A percentile compares a stretch with the other conserved stretches of the same genome.
phyloP scores from a whole-genome alignment of 1,140 invertebrate genomes.

The Doryteuthis pealeii region DNA sequence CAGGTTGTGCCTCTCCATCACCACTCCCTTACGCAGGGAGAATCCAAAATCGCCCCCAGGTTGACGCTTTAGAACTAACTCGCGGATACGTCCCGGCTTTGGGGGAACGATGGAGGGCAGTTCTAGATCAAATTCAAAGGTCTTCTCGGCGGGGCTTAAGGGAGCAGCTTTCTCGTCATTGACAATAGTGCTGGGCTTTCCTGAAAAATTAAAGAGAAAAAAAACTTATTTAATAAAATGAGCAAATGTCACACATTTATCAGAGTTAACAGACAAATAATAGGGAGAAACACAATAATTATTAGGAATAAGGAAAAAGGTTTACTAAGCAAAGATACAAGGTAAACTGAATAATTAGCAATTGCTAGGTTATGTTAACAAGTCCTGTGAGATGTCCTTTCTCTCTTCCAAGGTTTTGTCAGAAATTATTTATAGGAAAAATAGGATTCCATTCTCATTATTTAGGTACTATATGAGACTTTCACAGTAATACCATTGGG shows the following conservation, averaged over 20 bases:
- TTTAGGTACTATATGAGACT: too few relatives aligned
- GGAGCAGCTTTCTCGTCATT: not conserved
- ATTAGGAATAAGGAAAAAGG: too few relatives aligned
- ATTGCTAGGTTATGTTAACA: too few relatives aligned
- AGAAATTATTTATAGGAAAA: too few relatives aligned
- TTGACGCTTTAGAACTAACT: constrained; percentile 77
- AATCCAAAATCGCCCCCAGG: constrained; percentile 93
- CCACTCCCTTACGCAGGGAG: constrained; percentile 73
- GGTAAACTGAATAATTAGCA: too few relatives aligned
- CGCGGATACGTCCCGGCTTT: constrained; percentile 73
- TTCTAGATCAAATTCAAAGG: constrained; percentile 66
- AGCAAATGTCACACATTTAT: not conserved
- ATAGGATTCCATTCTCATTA: too few relatives aligned
- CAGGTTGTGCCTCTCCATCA: constrained; percentile 57
- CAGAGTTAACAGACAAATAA: too few relatives aligned
- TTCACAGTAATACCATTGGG: too few relatives aligned
- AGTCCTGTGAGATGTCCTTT: too few relatives aligned
- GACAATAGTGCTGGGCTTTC: constrained; percentile 20
- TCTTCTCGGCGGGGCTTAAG: constrained; percentile 43
- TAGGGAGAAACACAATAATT: not conserved
- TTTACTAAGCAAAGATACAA: too few relatives aligned
- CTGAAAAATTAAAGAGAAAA: constrained; percentile 19
- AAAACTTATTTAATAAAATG: constrained; percentile 15
- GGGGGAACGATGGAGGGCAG: constrained; percentile 77
- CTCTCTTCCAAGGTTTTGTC: too few relatives aligned